These are phyloP conservation scores for Phycodurus eques DNA, from an alignment of 2,113 vertebrate species.

Conservation along the genomic window DNA sequence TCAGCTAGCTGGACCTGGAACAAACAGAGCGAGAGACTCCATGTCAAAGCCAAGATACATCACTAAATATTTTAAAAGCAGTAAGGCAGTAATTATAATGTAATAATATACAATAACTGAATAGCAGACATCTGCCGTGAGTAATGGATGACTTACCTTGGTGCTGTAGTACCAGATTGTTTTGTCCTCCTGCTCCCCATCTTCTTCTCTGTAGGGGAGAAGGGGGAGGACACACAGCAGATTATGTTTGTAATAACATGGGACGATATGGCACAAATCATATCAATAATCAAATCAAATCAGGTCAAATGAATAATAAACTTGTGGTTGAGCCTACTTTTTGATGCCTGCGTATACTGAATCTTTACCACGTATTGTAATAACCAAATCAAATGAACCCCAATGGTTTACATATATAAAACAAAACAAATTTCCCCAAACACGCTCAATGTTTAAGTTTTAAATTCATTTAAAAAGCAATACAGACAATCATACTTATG, in stretches of 20 bases:
- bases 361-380: neutral
- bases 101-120: neutral
- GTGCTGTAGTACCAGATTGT: constrained; percentile 73
- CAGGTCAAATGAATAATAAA: no score
- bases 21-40: neutral
- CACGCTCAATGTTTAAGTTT: neutral
- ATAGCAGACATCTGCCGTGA: neutral
- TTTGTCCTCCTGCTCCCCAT: constrained; percentile 67
- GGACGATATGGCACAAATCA: neutral
- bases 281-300: no score
- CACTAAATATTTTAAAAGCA: neutral
- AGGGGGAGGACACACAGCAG: neutral
- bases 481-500: neutral
- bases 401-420: neutral
- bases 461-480: no score
- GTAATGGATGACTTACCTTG: constrained; percentile 46
- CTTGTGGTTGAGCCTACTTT: no score
- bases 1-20: constrained; percentile 86
- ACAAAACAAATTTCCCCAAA: no score
- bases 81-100: neutral
- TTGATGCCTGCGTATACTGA: neutral
- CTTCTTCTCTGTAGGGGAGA: constrained; percentile 62
- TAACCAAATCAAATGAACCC: neutral
- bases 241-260: constrained; percentile 2
- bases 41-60: neutral